Conservation (phyloP, 2,888 invertebrate genomes). For the Idaea biselata region DNA sequence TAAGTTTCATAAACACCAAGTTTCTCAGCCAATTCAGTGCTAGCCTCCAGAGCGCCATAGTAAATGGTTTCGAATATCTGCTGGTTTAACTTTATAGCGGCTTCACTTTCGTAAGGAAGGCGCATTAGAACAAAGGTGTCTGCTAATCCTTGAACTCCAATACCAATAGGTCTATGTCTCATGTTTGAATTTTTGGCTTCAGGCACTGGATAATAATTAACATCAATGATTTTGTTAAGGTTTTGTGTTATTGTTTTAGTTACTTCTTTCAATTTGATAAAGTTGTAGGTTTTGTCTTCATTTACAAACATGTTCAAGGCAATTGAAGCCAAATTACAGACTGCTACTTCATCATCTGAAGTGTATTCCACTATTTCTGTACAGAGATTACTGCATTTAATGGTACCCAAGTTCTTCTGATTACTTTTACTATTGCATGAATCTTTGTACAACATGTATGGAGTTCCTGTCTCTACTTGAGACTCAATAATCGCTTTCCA, state of each 20-base stretch:
- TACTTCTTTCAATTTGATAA: slow-evolving; percentile 90
- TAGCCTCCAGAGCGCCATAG: slow-evolving; percentile 97
- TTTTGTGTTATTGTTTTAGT: slow-evolving; percentile 94
- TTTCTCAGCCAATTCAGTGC: slow-evolving; percentile 94
- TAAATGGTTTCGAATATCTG: slow-evolving; percentile 99
- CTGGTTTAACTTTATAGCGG: slow-evolving; percentile 92
- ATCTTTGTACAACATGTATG: slow-evolving; percentile 98
- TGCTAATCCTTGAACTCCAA: slow-evolving; percentile 98
- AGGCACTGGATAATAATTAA: slow-evolving; percentile 96
- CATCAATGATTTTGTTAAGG: slow-evolving; percentile 97
- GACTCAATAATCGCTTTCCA: slow-evolving; percentile 97
- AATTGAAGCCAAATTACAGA: slow-evolving; percentile 98
- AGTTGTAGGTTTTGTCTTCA: slow-evolving; percentile 90
- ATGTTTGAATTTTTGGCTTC: slow-evolving; percentile 94
- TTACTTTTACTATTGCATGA: slow-evolving; percentile 98
- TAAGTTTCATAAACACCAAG: slow-evolving; percentile 95
- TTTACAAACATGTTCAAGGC: slow-evolving; percentile 97
- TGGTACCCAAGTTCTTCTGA: slow-evolving; percentile 98
- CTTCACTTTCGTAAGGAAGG: slow-evolving; percentile 93
- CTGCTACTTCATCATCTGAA: slow-evolving; percentile 95
- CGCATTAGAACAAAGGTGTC: slow-evolving; percentile 97
- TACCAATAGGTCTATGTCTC: slow-evolving; percentile 91
- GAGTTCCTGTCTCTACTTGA: slow-evolving; percentile 98
- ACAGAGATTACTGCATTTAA: slow-evolving; percentile 98
- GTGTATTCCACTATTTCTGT: slow-evolving; percentile 99